phyloP scores from a whole-genome alignment of 2,113 vertebrate species.

The Holacanthus passer region DNA sequence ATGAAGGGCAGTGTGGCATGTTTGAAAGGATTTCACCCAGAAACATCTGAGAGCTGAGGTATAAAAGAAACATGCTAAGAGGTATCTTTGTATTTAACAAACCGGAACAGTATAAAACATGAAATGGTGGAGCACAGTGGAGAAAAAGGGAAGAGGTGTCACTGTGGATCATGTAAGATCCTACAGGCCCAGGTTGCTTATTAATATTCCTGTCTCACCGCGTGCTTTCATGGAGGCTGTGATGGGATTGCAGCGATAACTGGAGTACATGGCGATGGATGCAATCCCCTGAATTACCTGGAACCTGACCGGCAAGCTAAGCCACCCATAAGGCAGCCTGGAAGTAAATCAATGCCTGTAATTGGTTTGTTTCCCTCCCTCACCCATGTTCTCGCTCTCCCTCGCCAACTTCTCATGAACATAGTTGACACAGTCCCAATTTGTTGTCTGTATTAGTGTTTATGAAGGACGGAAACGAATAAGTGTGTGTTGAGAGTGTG shows the following conservation, averaged over 20 bases:
- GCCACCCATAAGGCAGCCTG: constrained; percentile 58
- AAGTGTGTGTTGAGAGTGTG: constrained; percentile 1
- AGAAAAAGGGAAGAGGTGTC: constrained; percentile 47
- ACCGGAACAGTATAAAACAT: constrained; percentile 56
- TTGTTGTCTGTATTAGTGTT: constrained; percentile 59
- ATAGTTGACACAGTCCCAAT: constrained; percentile 62
- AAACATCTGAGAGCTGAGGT: constrained; percentile 36
- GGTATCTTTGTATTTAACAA: constrained; percentile 50
- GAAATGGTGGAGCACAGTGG: constrained; percentile 24
- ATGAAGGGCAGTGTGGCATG: constrained; percentile 1
- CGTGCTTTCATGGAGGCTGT: constrained; percentile 76
- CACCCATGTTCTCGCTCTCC: background rate
- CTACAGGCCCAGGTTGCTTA: constrained; percentile 62
- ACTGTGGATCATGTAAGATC: constrained; percentile 58
- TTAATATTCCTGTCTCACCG: constrained; percentile 82
- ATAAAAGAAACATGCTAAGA: constrained; percentile 48
- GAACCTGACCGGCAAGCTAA: constrained; percentile 81
- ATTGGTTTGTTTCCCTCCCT: constrained; percentile 70
- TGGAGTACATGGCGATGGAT: constrained; percentile 76
- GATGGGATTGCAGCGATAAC: constrained; percentile 80
- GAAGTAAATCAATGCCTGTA: constrained; percentile 77
- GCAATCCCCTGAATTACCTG: constrained; percentile 81
- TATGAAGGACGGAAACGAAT: constrained; percentile 55
- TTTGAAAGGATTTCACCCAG: constrained; percentile 37
- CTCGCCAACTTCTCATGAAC: constrained; percentile 35